Conservation (phyloP, 2,888 invertebrate genomes). For the Microchrysa polita region DNA sequence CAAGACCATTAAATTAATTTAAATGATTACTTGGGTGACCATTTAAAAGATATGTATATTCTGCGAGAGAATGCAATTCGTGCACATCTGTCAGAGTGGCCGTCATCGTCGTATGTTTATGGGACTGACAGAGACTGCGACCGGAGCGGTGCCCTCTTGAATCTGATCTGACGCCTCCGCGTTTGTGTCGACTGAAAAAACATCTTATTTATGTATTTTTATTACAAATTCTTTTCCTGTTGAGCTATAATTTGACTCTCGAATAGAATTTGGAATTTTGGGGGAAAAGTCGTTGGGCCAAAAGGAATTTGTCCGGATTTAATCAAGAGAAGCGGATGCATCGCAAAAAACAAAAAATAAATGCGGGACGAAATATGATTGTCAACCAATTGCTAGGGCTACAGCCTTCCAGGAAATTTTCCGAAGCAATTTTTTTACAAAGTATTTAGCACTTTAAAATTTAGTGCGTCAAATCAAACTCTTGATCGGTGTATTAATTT, state of each 20-base stretch:
- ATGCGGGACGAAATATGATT: too few species aligned
- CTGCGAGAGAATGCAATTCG: conserved; percentile 22
- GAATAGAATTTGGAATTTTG: neutral
- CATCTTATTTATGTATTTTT: too few species aligned
- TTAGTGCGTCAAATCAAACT: too few species aligned
- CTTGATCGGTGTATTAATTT: too few species aligned
- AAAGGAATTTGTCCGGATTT: conserved; percentile 17
- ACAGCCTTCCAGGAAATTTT: too few species aligned
- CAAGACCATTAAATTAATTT: conserved; percentile 31
- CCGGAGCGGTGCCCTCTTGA: conserved; percentile 28
- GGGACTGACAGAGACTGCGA: conserved; percentile 17
- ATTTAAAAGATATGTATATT: conserved; percentile 33
- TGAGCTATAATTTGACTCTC: conserved; percentile 12
- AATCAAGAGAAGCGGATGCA: neutral
- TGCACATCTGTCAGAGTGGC: conserved; percentile 43
- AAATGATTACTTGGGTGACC: conserved; percentile 34
- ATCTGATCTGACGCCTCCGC: neutral
- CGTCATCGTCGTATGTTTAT: conserved; percentile 10
- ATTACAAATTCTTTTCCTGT: neutral
- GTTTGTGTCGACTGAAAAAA: neutral
- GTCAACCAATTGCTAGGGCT: too few species aligned
- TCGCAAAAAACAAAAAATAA: neutral
- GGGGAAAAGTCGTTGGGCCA: conserved; percentile 7
- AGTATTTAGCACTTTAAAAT: too few species aligned
- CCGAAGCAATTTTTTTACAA: too few species aligned